Base-by-base conservation (phyloP, 2,888 invertebrate species). In the Caenorhabditis afra region DNA sequence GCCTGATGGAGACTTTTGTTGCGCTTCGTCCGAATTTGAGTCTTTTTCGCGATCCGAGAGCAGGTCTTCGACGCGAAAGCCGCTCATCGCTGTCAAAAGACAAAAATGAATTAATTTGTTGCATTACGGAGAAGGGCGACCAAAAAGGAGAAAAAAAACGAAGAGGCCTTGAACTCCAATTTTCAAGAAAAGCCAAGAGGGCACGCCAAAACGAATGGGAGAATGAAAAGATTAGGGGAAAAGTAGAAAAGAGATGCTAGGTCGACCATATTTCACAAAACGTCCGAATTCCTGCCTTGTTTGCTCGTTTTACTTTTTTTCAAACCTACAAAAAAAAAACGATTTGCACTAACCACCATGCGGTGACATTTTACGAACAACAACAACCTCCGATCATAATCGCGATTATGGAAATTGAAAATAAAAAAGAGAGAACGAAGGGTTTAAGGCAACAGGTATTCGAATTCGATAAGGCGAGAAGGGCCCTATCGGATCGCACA, bases 11-110 rank as follows among this genome's bases (percentile, higher is more conserved):
- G 53, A 47, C 39, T 66, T 68, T 22, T 55, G 67, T 39, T 41
- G 57, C 8, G 65, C 29, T 14, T 70, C 65, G 44, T 70, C 65
- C 14, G 77, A 71, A 16, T 55, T 57, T 16, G 62, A 57, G n/a
- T 71, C 78, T 50, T 71, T 71, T 12, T 66, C 71, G 0, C 66
- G 59, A 23, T 78, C 78, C 16, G 78, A 79, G 1, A 79, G 50
- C 58, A 79, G 58, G 20, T 79, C 79, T 29, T 73, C 79, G 10
- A 79, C 79, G 47, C 79, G 73, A 39, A 79, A 79, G 3, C 79
- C 73, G 49, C 35, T 79, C 79, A 79, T 79, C 5, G 22, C 53
- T 57, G 62, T 45, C 23, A 35, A 44, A n/a, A n/a, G n/a, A n/a
- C n/a, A n/a, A n/a, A n/a, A n/a, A n/a, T n/a, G 29, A 7, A 29